phyloP scores from a whole-genome alignment of 2,888 invertebrate genomes.

The Cantharis lateralis region DNA sequence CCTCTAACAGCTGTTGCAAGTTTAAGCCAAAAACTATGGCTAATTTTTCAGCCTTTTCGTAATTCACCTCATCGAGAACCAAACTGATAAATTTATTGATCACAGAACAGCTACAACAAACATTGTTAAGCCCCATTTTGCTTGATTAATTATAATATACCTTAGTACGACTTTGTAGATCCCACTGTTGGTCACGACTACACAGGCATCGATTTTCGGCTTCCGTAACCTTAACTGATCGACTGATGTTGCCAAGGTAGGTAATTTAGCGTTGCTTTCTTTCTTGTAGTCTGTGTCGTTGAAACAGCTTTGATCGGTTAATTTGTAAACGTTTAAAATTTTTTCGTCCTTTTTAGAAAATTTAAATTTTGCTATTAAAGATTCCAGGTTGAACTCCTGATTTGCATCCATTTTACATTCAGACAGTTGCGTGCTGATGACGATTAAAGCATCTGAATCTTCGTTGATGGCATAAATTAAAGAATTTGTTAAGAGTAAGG shows the following conservation, averaged over 20 bases:
- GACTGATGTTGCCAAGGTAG: slow-evolving; percentile 55
- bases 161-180: slow-evolving; percentile 64
- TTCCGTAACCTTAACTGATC: slow-evolving; percentile 57
- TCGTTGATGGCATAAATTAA: slow-evolving; percentile 67
- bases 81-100: slow-evolving; percentile 62
- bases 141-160: slow-evolving; percentile 46
- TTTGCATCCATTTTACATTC: slow-evolving; percentile 61
- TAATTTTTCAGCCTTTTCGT: slow-evolving; percentile 62
- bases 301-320: slow-evolving; percentile 52
- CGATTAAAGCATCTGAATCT: slow-evolving; percentile 56
- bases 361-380: slow-evolving; percentile 62
- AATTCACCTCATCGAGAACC: slow-evolving; percentile 60
- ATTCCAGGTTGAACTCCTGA: slow-evolving; percentile 63
- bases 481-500: slow-evolving; percentile 69
- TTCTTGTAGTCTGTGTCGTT: slow-evolving; percentile 36
- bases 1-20: slow-evolving; percentile 71
- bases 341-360: slow-evolving; percentile 58
- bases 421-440: slow-evolving; percentile 64
- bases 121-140: not conserved
- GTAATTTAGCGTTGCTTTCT: slow-evolving; percentile 45
- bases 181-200: slow-evolving; percentile 64
- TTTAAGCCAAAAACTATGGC: slow-evolving; percentile 65
- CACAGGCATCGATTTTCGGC: slow-evolving; percentile 61
- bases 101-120: slow-evolving; percentile 51
- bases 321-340: slow-evolving; percentile 58